phyloP scores from a whole-genome alignment of 2,797 vertebrate genomes.

The Scarus forsteni region DNA sequence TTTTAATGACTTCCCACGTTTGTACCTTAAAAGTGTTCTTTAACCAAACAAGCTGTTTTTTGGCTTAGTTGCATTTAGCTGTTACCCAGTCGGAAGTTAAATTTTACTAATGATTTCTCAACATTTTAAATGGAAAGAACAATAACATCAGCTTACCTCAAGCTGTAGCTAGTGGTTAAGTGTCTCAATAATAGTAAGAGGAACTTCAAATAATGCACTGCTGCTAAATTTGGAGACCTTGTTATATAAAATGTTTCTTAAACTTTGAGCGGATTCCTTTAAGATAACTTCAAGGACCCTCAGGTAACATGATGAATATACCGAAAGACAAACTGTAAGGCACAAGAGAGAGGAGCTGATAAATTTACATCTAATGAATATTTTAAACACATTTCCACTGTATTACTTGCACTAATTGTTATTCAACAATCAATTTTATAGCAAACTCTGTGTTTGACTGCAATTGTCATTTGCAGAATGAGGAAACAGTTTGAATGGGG shows the following conservation, averaged over 20 bases:
- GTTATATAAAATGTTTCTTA: not conserved
- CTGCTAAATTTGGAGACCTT: not conserved
- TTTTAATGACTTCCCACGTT: too few relatives aligned
- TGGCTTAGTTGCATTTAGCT: too few relatives aligned
- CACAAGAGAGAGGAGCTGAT: not conserved
- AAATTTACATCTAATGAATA: slow-evolving; percentile 3
- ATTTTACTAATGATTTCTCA: too few relatives aligned
- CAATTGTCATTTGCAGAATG: slow-evolving; percentile 31
- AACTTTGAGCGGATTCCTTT: not conserved
- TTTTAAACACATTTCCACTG: not conserved
- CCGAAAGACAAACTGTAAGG: not conserved
- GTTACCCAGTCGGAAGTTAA: too few relatives aligned
- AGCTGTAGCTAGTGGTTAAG: too few relatives aligned
- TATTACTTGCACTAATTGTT: slow-evolving; percentile 4
- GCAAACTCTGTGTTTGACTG: slow-evolving; percentile 10
- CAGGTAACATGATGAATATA: not conserved
- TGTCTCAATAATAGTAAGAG: too few relatives aligned
- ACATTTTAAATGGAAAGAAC: too few relatives aligned
- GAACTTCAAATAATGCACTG: not conserved
- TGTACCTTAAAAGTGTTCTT: too few relatives aligned
- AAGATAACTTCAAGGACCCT: not conserved
- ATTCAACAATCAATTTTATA: slow-evolving; percentile 5
- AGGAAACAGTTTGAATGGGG: slow-evolving; percentile 32
- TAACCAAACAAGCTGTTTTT: too few relatives aligned
- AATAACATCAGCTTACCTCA: too few relatives aligned